A percentile compares a stretch with the other conserved stretches of the same genome.
phyloP scores from a whole-genome alignment of 2,797 vertebrate species.

The Myotis daubentonii region DNA sequence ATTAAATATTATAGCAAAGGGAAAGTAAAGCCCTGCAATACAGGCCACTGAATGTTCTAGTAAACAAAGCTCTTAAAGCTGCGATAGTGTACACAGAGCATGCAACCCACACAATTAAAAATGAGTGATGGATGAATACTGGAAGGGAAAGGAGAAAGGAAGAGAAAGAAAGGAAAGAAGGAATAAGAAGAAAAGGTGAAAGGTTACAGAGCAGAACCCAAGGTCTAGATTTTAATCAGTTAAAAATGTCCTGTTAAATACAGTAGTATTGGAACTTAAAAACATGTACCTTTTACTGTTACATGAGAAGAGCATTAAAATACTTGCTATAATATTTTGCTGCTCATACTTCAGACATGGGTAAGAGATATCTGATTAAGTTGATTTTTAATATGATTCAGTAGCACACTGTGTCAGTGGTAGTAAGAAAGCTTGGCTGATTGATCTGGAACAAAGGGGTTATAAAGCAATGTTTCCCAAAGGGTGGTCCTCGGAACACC shows the following conservation, averaged over 20 bases:
- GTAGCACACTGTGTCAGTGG: not conserved
- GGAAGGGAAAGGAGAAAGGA: slow-evolving; percentile 77
- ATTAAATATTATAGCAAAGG: slow-evolving; percentile 71
- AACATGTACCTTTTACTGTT: slow-evolving; percentile 86
- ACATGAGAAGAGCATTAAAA: slow-evolving; percentile 85
- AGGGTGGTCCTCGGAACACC: slow-evolving; percentile 21
- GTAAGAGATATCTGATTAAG: slow-evolving; percentile 16
- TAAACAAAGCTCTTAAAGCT: slow-evolving; percentile 76
- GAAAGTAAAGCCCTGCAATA: slow-evolving; percentile 61
- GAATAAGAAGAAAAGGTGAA: slow-evolving; percentile 80
- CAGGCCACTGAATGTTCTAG: slow-evolving; percentile 73
- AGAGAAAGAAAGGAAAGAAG: slow-evolving; percentile 80
- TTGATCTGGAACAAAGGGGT: not conserved
- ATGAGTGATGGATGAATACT: slow-evolving; percentile 84
- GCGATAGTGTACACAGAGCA: slow-evolving; percentile 84
- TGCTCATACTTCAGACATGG: slow-evolving; percentile 84
- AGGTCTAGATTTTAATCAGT: slow-evolving; percentile 87
- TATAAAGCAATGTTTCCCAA: slow-evolving; percentile 71
- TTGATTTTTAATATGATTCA: slow-evolving; percentile 56
- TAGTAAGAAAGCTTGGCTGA: not conserved
- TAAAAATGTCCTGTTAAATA: slow-evolving; percentile 89
- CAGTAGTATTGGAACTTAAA: slow-evolving; percentile 86
- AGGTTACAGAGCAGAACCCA: slow-evolving; percentile 85
- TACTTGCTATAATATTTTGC: slow-evolving; percentile 83
- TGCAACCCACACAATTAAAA: slow-evolving; percentile 86